Evolutionary conservation across 2,888 invertebrate genomes (phyloP).

Genomic region (Watsonalla cultraria): DNA sequence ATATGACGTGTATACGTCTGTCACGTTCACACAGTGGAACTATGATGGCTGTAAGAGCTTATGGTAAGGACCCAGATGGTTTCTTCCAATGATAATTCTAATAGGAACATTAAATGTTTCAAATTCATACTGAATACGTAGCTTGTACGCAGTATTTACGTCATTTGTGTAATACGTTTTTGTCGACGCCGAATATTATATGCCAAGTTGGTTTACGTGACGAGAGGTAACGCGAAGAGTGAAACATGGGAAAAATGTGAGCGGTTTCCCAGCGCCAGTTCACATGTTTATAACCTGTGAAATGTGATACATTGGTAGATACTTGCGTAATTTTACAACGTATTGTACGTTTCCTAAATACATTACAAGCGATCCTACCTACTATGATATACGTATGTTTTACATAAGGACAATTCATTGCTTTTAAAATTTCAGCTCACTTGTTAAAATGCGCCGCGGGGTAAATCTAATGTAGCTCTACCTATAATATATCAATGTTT

Average conservation of each 20-base stretch:
- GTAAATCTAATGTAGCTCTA: too few species aligned
- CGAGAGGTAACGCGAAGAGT: slow-evolving; percentile 24
- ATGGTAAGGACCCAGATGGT: too few species aligned
- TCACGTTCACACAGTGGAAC: too few species aligned
- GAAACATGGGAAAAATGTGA: slow-evolving; percentile 26
- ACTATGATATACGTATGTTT: too few species aligned
- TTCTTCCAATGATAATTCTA: neutral
- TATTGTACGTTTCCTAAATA: too few species aligned
- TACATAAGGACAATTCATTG: too few species aligned
- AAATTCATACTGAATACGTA: slow-evolving; percentile 6
- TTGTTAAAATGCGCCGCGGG: too few species aligned
- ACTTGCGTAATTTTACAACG: neutral
- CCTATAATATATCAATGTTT: too few species aligned
- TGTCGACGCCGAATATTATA: slow-evolving; percentile 45
- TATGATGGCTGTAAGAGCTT: too few species aligned
- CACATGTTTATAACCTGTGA: slow-evolving; percentile 19
- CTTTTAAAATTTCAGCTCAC: too few species aligned
- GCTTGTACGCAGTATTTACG: slow-evolving; percentile 25
- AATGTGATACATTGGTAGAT: neutral
- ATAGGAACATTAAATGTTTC: neutral
- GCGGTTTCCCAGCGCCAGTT: slow-evolving; percentile 23
- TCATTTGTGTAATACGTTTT: slow-evolving; percentile 40
- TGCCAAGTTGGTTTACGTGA: slow-evolving; percentile 48
- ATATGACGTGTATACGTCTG: too few species aligned
- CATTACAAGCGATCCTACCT: too few species aligned